phyloP scores from a whole-genome alignment of 1,140 invertebrate species.

The Papilio polyxenes region DNA sequence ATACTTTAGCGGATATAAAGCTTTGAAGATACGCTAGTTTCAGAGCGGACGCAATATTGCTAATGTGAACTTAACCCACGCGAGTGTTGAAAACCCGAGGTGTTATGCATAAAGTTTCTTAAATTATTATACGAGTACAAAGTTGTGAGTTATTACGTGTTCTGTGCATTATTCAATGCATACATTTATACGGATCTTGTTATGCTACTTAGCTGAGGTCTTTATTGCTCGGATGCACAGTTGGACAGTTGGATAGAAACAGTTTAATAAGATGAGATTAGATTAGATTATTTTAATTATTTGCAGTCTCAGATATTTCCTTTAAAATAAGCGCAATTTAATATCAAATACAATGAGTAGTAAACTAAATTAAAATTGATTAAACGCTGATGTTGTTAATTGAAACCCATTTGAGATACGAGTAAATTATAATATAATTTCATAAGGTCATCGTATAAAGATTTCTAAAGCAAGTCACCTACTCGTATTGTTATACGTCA shows the following conservation, averaged over 20 bases:
- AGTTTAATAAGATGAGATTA: background rate
- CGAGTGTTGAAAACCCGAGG: constrained; percentile 22
- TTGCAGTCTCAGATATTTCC: no score
- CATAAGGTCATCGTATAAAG: no score
- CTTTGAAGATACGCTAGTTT: background rate
- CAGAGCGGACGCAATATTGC: background rate
- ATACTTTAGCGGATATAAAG: constrained; percentile 1
- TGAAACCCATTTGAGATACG: no score
- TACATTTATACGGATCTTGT: background rate
- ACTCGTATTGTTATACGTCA: background rate
- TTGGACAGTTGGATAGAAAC: background rate
- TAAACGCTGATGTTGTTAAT: no score
- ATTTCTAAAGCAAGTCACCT: background rate
- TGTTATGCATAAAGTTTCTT: constrained; percentile 19
- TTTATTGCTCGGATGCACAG: background rate
- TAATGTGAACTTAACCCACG: constrained; percentile 12
- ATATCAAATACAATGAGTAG: no score
- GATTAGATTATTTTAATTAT: background rate
- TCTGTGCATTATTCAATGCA: constrained; percentile 16
- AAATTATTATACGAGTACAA: constrained; percentile 24
- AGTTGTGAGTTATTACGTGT: constrained; percentile 13
- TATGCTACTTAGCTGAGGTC: background rate
- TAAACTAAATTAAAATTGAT: no score
- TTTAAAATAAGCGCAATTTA: no score
- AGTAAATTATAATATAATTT: no score